A percentile compares a stretch with the other conserved stretches of the same genome.
These are phyloP conservation scores for Xenops minutus DNA, from an alignment of 2,797 vertebrate genomes.

Conservation along the genomic window DNA sequence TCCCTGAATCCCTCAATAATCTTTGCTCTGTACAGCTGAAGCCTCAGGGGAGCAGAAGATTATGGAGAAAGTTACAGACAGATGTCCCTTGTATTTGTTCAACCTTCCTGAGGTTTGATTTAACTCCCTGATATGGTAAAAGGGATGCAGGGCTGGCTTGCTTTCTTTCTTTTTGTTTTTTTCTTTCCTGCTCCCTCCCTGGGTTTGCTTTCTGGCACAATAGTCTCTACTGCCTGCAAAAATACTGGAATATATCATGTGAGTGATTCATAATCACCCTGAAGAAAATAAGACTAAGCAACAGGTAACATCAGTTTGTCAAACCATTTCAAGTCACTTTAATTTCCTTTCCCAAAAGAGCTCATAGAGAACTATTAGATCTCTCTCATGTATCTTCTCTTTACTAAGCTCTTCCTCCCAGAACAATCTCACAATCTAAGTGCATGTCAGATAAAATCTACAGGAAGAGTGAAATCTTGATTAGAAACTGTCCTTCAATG, in stretches of 20 bases:
- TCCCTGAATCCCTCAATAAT: neutral
- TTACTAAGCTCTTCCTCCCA: neutral
- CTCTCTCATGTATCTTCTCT: neutral
- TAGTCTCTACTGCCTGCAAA: neutral
- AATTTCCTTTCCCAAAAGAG: neutral
- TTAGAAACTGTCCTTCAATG: neutral
- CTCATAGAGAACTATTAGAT: neutral
- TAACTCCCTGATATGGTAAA: neutral
- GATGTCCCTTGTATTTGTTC: neutral
- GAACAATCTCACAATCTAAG: neutral
- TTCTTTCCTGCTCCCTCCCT: fast-evolving
- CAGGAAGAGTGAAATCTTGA: neutral
- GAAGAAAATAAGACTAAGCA: neutral
- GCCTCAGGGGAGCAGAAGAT: neutral
- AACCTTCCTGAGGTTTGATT: neutral
- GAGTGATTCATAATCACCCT: neutral
- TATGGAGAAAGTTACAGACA: neutral
- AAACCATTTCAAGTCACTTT: neutral
- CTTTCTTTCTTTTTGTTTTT: neutral
- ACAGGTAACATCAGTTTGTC: neutral
- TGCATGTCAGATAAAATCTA: neutral
- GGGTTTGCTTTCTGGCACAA: neutral
- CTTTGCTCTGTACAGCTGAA: neutral
- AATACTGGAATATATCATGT: neutral
- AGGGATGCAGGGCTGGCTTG: neutral